Evolutionary conservation across 2,797 vertebrate species (phyloP).

Genomic region (Apogon hyalosoma): DNA sequence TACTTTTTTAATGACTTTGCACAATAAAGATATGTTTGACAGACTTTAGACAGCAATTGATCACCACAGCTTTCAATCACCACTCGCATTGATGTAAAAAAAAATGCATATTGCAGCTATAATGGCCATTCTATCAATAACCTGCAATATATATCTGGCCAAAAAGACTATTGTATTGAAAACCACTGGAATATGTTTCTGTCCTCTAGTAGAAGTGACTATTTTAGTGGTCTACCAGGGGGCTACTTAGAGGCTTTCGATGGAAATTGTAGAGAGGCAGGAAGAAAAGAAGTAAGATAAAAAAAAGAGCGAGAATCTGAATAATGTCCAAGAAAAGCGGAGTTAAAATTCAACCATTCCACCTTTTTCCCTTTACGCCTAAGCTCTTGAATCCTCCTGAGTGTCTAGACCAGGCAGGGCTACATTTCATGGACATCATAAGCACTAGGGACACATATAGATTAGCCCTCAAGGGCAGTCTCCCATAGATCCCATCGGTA

Average conservation of each 20-base stretch:
- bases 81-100: too few species aligned
- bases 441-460: slow-evolving; percentile 64
- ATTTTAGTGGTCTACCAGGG: slow-evolving; percentile 18
- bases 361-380: slow-evolving; percentile 22
- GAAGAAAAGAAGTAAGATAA: slow-evolving; percentile 7
- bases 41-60: too few species aligned
- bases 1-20: too few species aligned
- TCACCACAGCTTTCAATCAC: too few species aligned
- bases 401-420: slow-evolving; percentile 20
- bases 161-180: slow-evolving; percentile 27
- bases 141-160: slow-evolving; percentile 15
- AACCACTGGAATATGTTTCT: slow-evolving; percentile 12
- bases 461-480: slow-evolving; percentile 68
- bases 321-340: slow-evolving; percentile 25
- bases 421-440: slow-evolving; percentile 52
- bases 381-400: slow-evolving; percentile 10
- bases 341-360: slow-evolving; percentile 33
- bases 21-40: too few species aligned
- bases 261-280: slow-evolving; percentile 29
- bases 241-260: slow-evolving; percentile 24
- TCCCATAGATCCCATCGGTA: slow-evolving; percentile 35
- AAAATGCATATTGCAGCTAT: too few species aligned
- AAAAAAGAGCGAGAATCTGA: slow-evolving; percentile 44
- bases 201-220: slow-evolving; percentile 37
- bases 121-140: neutral